Percentiles rank a stretch among this genome's conserved stretches.
Evolutionary conservation across 1,140 invertebrate species (phyloP).

Genomic region (Diuraphis noxia): DNA sequence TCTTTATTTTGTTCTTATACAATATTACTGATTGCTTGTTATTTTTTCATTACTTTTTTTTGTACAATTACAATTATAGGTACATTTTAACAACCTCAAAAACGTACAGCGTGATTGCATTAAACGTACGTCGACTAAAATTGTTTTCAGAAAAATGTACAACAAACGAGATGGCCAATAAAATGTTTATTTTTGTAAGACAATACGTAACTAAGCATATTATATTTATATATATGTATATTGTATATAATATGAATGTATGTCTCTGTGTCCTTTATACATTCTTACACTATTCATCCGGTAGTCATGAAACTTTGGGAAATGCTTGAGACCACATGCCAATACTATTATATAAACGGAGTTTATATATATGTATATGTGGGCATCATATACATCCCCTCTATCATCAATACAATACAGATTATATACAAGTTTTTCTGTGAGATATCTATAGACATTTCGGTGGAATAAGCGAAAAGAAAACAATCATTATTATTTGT

Average conservation of each 20-base stretch:
- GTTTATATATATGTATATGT: neutral
- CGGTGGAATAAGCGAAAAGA: neutral
- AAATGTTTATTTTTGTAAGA: neutral
- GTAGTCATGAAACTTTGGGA: too few species aligned
- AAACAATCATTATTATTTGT: conserved; percentile 9
- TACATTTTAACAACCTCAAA: neutral
- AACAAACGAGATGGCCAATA: neutral
- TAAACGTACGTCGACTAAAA: neutral
- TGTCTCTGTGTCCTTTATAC: too few species aligned
- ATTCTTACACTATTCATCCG: too few species aligned
- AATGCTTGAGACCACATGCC: too few species aligned
- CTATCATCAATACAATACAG: neutral
- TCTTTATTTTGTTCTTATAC: too few species aligned
- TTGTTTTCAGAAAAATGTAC: neutral
- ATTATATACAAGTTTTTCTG: neutral
- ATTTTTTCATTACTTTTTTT: too few species aligned
- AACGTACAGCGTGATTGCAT: neutral
- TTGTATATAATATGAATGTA: neutral
- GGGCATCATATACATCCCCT: neutral
- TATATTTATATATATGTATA: neutral
- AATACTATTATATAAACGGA: too few species aligned
- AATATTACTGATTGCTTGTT: too few species aligned
- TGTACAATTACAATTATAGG: too few species aligned
- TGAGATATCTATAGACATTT: neutral
- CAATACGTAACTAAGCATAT: neutral